Conservation (phyloP, 2,888 invertebrate genomes). For the Blastobasis adustella region DNA sequence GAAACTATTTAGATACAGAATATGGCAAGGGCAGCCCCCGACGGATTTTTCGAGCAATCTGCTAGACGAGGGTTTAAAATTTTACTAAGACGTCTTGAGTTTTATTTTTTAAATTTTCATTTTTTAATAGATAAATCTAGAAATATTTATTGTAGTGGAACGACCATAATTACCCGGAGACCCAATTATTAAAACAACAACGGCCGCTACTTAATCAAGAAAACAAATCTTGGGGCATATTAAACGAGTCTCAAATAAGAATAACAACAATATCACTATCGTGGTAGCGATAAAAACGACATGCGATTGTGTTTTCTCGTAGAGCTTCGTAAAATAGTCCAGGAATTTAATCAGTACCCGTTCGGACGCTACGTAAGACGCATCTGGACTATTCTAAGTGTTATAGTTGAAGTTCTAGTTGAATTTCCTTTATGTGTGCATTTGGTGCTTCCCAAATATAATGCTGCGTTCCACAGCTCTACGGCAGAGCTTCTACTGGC, state of each 20-base stretch:
- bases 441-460: slow-evolving; percentile 8
- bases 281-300: slow-evolving; percentile 33
- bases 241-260: slow-evolving; percentile 2
- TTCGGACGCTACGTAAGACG: slow-evolving; percentile 28
- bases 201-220: too few species aligned
- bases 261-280: slow-evolving; percentile 29
- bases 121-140: too few species aligned
- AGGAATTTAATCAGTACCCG: slow-evolving; percentile 3
- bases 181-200: too few species aligned
- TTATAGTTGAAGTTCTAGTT: slow-evolving; percentile 20
- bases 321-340: slow-evolving; percentile 22
- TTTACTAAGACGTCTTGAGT: too few species aligned
- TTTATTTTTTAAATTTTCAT: too few species aligned
- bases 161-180: too few species aligned
- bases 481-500: slow-evolving; percentile 36
- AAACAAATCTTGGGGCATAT: not conserved
- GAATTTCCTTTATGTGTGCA: not conserved
- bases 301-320: slow-evolving; percentile 40
- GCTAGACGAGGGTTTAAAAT: too few species aligned
- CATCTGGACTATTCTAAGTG: slow-evolving; percentile 7
- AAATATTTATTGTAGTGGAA: too few species aligned
- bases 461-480: slow-evolving; percentile 53
- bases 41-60: too few species aligned
- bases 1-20: too few species aligned
- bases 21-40: too few species aligned